phyloP scores from a whole-genome alignment of 2,888 invertebrate genomes.

The Pediacus dermestoides region DNA sequence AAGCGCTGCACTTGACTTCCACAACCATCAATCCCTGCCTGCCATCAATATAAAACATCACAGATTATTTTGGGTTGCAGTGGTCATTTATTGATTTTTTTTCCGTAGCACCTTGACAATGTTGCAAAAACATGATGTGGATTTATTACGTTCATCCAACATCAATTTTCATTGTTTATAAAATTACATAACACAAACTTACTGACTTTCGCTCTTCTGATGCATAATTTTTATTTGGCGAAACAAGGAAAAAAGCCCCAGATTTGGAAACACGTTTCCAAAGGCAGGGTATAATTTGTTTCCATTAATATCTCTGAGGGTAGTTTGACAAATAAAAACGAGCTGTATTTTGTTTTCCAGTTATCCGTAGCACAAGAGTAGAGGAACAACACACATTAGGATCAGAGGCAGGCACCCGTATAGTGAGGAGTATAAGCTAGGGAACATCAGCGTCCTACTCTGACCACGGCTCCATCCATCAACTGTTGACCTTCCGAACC shows the following conservation, averaged over 20 bases:
- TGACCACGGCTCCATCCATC: constrained; percentile 43
- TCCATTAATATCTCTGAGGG: neutral
- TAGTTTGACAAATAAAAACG: constrained; percentile 18
- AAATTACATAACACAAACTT: no score
- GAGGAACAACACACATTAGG: constrained; percentile 16
- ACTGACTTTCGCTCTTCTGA: no score
- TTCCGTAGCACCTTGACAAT: no score
- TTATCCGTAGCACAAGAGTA: constrained; percentile 24
- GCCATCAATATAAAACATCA: constrained; percentile 32
- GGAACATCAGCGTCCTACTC: constrained; percentile 34
- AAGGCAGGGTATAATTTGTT: neutral
- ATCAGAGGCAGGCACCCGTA: constrained; percentile 25
- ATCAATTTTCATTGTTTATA: no score
- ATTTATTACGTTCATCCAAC: no score
- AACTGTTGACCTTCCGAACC: constrained; percentile 41
- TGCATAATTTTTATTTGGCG: no score
- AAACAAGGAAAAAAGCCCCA: no score
- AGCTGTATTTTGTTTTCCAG: constrained; percentile 19
- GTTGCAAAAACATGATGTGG: no score
- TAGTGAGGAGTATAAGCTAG: constrained; percentile 12
- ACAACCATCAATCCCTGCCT: constrained; percentile 41
- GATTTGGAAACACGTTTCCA: neutral
- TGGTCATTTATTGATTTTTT: constrained; percentile 5
- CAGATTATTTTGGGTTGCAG: constrained; percentile 7
- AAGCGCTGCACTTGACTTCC: constrained; percentile 41